phyloP scores from a whole-genome alignment of 2,113 vertebrate species.

The Cygnus buccinator region DNA sequence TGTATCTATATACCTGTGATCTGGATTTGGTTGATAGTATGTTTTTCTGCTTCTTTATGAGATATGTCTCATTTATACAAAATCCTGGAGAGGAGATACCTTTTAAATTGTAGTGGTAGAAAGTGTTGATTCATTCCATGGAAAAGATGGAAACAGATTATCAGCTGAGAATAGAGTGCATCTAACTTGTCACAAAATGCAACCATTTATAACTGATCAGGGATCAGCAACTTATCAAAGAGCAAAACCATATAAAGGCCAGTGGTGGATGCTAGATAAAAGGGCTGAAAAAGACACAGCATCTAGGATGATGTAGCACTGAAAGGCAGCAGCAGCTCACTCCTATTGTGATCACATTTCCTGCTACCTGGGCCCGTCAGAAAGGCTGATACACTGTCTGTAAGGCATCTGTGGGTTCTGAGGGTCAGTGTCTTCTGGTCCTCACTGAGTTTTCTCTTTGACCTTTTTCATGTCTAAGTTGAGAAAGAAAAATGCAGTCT shows the following conservation, averaged over 20 bases:
- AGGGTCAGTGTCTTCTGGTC: background rate
- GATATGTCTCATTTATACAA: background rate
- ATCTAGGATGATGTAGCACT: background rate
- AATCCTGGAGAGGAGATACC: background rate
- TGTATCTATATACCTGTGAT: background rate
- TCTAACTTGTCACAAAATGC: background rate
- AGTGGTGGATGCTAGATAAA: background rate
- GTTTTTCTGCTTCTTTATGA: background rate
- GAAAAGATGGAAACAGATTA: background rate
- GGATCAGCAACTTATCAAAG: background rate
- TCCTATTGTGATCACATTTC: slow-evolving; percentile 9
- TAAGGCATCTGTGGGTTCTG: background rate
- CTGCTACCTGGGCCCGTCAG: background rate
- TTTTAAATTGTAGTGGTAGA: background rate
- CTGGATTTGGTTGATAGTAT: background rate
- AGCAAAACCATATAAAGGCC: background rate
- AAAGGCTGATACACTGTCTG: background rate
- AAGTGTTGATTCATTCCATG: background rate
- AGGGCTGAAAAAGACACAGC: background rate
- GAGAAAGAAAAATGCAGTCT: background rate
- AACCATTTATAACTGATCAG: background rate
- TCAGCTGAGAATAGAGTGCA: background rate
- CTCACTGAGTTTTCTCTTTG: background rate
- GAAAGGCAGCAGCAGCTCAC: background rate
- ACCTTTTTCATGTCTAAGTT: background rate